These are phyloP conservation scores for Eufriesea mexicana DNA, from an alignment of 1,140 invertebrate genomes.

Conservation along the genomic window DNA sequence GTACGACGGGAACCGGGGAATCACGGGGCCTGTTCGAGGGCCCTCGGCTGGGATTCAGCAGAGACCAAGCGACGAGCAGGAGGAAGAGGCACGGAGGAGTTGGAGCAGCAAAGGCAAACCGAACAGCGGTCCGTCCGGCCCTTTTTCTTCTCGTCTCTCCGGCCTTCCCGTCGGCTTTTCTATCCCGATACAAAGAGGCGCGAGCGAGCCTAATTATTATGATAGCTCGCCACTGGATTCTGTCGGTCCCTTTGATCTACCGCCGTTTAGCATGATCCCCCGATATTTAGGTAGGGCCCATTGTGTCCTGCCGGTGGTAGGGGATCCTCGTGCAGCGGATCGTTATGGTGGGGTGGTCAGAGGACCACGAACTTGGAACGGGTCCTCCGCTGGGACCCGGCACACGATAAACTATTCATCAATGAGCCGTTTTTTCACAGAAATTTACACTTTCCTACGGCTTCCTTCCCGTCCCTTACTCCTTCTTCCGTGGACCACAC, in stretches of 20 bases:
- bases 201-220: conserved; percentile 82
- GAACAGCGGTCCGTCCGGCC: conserved; percentile 38
- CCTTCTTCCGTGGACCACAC: conserved; percentile 52
- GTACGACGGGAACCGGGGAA: no score
- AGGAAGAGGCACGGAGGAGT: not conserved
- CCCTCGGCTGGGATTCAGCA: no score
- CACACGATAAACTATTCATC: conserved; percentile 68
- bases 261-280: conserved; percentile 81
- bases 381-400: conserved; percentile 2
- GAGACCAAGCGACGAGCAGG: not conserved
- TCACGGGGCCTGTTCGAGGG: no score
- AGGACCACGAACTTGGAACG: not conserved
- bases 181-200: conserved; percentile 82
- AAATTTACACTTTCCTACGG: conserved; percentile 56
- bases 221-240: conserved; percentile 82
- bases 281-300: conserved; percentile 77
- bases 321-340: conserved; percentile 37
- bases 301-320: conserved; percentile 52
- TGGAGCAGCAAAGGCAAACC: conserved; percentile 18
- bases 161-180: conserved; percentile 77
- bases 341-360: conserved; percentile 26
- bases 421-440: conserved; percentile 60
- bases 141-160: conserved; percentile 65
- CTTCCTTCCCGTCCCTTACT: not conserved
- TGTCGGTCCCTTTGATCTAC: conserved; percentile 81